phyloP scores from a whole-genome alignment of 2,888 invertebrate species.

The Globia sparganii region DNA sequence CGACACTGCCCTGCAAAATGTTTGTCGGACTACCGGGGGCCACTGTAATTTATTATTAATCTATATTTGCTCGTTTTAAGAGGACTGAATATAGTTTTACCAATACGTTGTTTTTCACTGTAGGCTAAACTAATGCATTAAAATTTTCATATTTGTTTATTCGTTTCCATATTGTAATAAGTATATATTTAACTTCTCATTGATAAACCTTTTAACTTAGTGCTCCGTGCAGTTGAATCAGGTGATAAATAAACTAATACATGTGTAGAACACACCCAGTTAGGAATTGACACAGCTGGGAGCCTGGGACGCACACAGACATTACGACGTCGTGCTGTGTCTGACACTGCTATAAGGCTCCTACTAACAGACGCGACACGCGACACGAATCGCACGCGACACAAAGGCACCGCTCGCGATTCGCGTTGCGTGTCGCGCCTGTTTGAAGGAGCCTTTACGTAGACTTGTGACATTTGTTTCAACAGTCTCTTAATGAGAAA shows the following conservation, averaged over 20 bases:
- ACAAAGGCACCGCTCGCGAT: too few species aligned
- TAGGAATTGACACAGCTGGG: not conserved
- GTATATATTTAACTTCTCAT: not conserved
- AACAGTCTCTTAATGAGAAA: not conserved
- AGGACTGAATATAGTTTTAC: too few species aligned
- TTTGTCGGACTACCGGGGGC: too few species aligned
- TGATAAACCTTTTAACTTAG: not conserved
- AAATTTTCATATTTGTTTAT: not conserved
- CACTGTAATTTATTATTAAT: too few species aligned
- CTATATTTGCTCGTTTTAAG: too few species aligned
- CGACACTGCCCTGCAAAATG: too few species aligned
- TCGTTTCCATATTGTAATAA: not conserved
- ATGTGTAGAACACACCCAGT: conserved; percentile 1
- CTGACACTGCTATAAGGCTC: too few species aligned
- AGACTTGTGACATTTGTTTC: not conserved
- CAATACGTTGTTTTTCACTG: not conserved
- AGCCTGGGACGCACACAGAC: not conserved
- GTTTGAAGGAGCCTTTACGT: too few species aligned
- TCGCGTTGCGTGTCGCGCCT: too few species aligned
- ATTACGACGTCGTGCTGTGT: conserved; percentile 7
- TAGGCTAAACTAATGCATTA: not conserved
- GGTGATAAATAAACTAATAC: conserved; percentile 18
- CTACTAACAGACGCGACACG: too few species aligned
- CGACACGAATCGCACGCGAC: too few species aligned
- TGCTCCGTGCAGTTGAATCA: not conserved